These are phyloP conservation scores for Spinibarbus caldwelli DNA, from an alignment of 2,797 vertebrate genomes.

Conservation along the genomic window DNA sequence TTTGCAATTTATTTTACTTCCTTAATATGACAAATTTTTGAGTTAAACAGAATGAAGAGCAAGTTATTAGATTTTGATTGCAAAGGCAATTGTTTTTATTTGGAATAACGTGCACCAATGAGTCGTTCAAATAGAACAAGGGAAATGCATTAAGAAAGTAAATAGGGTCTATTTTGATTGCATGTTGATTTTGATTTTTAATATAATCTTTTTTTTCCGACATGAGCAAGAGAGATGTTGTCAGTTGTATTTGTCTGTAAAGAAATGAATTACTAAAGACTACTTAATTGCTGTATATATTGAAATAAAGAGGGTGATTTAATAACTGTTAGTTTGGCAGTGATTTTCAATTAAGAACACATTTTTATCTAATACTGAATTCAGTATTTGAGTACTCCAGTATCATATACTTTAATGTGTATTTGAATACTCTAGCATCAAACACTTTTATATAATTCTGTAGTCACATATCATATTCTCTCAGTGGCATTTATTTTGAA, in stretches of 20 bases:
- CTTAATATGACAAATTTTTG: neutral
- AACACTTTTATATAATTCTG: neutral
- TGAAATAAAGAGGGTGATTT: neutral
- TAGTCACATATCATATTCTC: neutral
- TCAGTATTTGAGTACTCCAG: neutral
- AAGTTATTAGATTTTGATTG: neutral
- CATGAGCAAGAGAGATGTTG: neutral
- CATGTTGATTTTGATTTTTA: conserved; percentile 11
- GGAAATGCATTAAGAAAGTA: neutral
- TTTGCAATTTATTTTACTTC: conserved; percentile 1
- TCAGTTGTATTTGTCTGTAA: conserved; percentile 1
- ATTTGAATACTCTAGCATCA: neutral
- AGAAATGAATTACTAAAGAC: neutral
- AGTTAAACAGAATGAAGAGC: neutral
- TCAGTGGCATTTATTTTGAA: neutral
- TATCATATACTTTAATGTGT: neutral
- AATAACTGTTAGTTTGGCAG: neutral
- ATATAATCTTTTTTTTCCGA: neutral
- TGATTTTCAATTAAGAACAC: neutral
- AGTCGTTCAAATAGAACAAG: neutral
- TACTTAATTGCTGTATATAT: neutral
- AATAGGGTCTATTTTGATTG: neutral
- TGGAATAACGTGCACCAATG: neutral
- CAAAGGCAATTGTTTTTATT: neutral
- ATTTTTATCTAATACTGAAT: neutral